A percentile compares a stretch with the other conserved stretches of the same genome.
Conservation (phyloP, 2,888 invertebrate genomes). For the Phyto melanocephala region DNA sequence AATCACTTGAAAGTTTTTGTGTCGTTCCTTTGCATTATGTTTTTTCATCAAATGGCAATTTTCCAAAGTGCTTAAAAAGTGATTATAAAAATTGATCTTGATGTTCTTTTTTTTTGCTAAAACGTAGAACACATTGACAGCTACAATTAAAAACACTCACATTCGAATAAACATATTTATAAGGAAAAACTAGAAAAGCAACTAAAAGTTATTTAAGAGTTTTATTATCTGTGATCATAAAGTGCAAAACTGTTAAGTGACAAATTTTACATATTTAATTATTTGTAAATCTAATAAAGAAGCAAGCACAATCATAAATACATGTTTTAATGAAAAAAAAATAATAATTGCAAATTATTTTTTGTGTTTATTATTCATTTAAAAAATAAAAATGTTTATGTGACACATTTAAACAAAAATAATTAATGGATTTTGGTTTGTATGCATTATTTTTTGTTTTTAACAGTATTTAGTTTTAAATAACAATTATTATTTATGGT, state of each 20-base stretch:
- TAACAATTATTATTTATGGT: slow-evolving; percentile 40
- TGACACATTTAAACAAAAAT: slow-evolving; percentile 32
- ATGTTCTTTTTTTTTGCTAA: slow-evolving; percentile 18
- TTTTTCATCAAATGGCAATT: slow-evolving; percentile 52
- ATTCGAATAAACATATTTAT: neutral
- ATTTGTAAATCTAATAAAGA: neutral
- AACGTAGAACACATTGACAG: neutral
- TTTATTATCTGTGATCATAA: slow-evolving; percentile 22
- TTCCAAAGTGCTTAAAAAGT: slow-evolving; percentile 59
- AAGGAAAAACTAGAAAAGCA: neutral
- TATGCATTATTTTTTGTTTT: neutral
- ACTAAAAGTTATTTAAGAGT: neutral
- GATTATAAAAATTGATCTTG: slow-evolving; percentile 57
- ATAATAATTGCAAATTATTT: slow-evolving; percentile 18
- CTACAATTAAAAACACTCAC: neutral
- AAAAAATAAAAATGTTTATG: neutral
- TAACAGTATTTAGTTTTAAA: neutral
- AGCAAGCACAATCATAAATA: neutral
- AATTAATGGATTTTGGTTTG: slow-evolving; percentile 34
- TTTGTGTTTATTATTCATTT: no score
- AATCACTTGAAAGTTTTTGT: neutral
- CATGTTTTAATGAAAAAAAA: neutral
- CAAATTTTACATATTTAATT: slow-evolving; percentile 28
- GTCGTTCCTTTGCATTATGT: neutral
- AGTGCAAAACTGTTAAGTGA: slow-evolving; percentile 18